Evolutionary conservation across 2,888 invertebrate genomes (phyloP), one percentile per base, ranked within the genome.

Genomic region (Macroteleia sp.): DNA sequence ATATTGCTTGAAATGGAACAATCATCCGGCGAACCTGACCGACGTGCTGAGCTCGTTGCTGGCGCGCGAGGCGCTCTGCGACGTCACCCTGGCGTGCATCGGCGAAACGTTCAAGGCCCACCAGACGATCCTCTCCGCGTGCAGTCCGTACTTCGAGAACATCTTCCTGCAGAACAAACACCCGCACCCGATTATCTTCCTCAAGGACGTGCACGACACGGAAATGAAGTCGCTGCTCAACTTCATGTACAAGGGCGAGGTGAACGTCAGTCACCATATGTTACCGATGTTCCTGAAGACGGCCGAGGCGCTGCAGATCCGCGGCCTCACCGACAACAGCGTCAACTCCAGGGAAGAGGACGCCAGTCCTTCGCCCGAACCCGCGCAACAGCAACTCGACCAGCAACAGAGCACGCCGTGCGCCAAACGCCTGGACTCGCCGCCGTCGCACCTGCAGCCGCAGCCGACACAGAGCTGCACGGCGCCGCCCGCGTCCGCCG

Each of bases 1-100:
- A 94, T 97, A 97, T 93, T 97, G 97, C 93, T 95, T 97, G 92
- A 96, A 97, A 94, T 97, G 97, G 97, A 97, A 97, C 94, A 97
- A 97, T 94, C 97, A 97, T 93, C 96, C 96, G 91, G 95, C 94
- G 93, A 97, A 97, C 93, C 94, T 97, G 92, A 97, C 97, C 91
- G 97, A 97, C 93, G 97, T 97, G 91, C 94, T 97, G 88, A 96
- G 96, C 90, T 96, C 96, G 91, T 94, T 97, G 90, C 93, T 97
- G 89, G 95, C 96, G 92, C 94, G 97, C 91, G 97, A 97, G 93
- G 96, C 96, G 86, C 94, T 97, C 87, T 97, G 97, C 92, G 97
- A 97, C 93, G 97, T 97, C 88, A 97, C 97, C 87, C 93, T 97
- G 90, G 97, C 97, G 85, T 97, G 97, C 92, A 97, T 97, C 91